Evolutionary conservation across 2,797 vertebrate species (phyloP), one percentile per base, ranked within the genome.

Genomic region (Hyperoplus immaculatus): DNA sequence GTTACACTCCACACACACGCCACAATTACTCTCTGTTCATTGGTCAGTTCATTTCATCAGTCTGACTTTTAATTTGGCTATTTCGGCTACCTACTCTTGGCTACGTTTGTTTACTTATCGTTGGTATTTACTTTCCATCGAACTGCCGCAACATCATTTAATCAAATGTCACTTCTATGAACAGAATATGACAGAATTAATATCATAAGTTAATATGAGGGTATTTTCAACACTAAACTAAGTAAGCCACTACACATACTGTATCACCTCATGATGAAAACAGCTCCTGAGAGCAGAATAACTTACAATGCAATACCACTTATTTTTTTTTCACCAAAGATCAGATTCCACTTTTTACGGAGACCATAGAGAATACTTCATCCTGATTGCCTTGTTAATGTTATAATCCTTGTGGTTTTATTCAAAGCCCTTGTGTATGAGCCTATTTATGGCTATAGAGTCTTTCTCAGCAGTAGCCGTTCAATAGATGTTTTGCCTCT

Each of bases 301-400:
- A 53, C 13, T 46, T 4, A 16, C 1, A 6, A 4, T 18, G 8
- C 1, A 3, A 36, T 38, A 15, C 0, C 16, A 18, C 13, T 54
- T 42, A 18, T 4, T 60, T 47, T 55, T 65, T 2, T 39, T 60
- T 41, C 29, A n/a, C 0, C 50, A 54, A 62, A 45, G 6, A 7
- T 45, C 43, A 45, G 43, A 45, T 45, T 45, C 43, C 10, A 7
- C 43, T 45, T 47, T 42, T 68, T 50, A 46, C 41, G 6, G 0
- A 62, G 3, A 49, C 4, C 11, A 53, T n/a, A 54, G 15, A 43
- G 6, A 60, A 41, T 9, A 11, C 42, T 6, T 49, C 7, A 18
- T 72, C 51, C 49, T 50, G 46, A 72, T 16, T 68, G 63, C 15
- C 15, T 7, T 54, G 12, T 65, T 51, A 38, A 36, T 16, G 47